These are phyloP conservation scores for Andricus quercusramuli DNA, from an alignment of 2,888 invertebrate species.

Conservation along the genomic window DNA sequence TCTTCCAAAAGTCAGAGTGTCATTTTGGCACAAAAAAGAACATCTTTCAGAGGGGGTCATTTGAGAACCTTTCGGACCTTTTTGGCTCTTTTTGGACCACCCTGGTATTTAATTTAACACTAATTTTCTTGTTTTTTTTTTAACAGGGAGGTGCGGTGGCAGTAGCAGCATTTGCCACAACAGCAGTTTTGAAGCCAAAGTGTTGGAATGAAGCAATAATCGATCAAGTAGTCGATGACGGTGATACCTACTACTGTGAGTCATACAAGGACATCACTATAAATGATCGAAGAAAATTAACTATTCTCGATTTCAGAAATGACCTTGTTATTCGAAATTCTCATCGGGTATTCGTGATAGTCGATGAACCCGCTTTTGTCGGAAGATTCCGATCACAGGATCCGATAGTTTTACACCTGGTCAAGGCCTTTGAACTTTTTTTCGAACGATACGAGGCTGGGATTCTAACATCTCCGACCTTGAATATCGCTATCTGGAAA, in stretches of 20 bases:
- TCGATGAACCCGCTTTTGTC: constrained; percentile 69
- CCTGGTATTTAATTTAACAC: background rate
- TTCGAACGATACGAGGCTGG: constrained; percentile 67
- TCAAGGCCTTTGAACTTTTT: constrained; percentile 70
- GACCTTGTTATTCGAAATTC: constrained; percentile 64
- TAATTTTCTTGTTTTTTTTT: background rate
- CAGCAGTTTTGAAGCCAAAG: constrained; percentile 65
- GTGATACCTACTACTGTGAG: constrained; percentile 70
- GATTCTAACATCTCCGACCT: constrained; percentile 65
- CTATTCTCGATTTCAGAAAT: constrained; percentile 64
- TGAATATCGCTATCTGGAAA: constrained; percentile 73
- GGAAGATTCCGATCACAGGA: constrained; percentile 71
- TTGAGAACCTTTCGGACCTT: too few species aligned
- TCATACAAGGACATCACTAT: constrained; percentile 67
- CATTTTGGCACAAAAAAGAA: too few species aligned
- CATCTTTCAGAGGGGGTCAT: too few species aligned
- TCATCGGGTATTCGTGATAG: constrained; percentile 62
- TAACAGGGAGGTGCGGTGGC: constrained; percentile 72
- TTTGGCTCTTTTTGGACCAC: too few species aligned
- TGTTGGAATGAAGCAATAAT: constrained; percentile 72
- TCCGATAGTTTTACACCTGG: constrained; percentile 68
- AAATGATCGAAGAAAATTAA: constrained; percentile 65
- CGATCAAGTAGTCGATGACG: constrained; percentile 74
- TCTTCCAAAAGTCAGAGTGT: too few species aligned
- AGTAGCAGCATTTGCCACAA: constrained; percentile 72